Evolutionary conservation across 2,113 vertebrate species (phyloP).

Genomic region (Chitala chitala): DNA sequence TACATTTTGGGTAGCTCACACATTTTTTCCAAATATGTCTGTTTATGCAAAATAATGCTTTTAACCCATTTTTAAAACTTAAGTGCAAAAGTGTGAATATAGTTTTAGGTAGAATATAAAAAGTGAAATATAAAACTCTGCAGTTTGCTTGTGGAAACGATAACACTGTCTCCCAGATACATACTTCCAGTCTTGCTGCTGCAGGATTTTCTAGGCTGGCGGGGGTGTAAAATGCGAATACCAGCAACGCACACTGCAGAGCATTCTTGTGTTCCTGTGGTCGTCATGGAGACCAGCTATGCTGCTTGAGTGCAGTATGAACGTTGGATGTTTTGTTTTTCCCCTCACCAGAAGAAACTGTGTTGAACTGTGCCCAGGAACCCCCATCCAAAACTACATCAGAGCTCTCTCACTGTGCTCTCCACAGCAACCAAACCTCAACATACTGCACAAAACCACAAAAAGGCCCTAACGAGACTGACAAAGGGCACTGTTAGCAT

Average conservation of each 20-base stretch:
- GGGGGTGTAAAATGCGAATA: constrained; percentile 12
- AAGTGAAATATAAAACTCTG: no score
- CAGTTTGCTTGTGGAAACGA: background rate
- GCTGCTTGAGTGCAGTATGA: background rate
- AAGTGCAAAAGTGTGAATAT: no score
- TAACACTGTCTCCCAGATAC: background rate
- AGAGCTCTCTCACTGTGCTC: no score
- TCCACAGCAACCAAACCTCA: background rate
- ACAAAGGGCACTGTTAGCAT: background rate
- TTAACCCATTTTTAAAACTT: no score
- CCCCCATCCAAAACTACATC: background rate
- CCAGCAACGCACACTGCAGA: constrained; percentile 3
- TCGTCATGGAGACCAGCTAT: constrained; percentile 15
- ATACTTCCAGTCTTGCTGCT: background rate
- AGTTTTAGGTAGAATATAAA: no score
- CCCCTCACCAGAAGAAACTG: background rate
- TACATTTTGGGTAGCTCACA: no score
- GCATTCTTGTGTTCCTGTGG: constrained; percentile 15
- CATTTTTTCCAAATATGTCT: no score
- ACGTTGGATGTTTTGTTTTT: constrained; percentile 6
- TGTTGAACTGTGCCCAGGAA: constrained; percentile 6
- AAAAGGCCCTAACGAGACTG: background rate
- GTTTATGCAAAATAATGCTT: no score
- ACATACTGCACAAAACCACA: background rate
- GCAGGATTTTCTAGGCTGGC: background rate